Percentiles rank a stretch among this genome's conserved stretches.
Conservation (phyloP, 2,797 vertebrate species). For the Chrysocyon brachyurus region DNA sequence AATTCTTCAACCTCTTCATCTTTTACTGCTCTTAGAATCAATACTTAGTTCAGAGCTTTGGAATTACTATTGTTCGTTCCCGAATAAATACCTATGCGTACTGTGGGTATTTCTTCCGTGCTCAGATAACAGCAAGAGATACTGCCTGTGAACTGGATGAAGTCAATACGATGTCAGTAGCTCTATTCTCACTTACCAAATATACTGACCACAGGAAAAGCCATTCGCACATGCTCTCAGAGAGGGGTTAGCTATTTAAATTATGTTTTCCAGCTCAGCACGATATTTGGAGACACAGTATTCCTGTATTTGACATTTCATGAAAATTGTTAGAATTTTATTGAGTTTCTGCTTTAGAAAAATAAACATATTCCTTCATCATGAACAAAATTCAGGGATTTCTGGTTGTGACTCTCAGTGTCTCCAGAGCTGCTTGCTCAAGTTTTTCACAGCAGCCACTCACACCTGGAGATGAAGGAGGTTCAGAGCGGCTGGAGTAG, state of each 20-base stretch:
- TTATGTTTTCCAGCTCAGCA: background rate
- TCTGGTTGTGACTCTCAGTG: background rate
- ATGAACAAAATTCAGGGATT: background rate
- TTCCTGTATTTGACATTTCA: background rate
- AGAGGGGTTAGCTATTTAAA: background rate
- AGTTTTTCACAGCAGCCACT: background rate
- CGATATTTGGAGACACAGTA: background rate
- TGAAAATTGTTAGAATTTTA: background rate
- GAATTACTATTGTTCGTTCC: background rate
- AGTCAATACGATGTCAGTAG: background rate
- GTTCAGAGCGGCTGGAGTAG: background rate
- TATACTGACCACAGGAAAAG: background rate
- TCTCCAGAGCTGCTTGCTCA: background rate
- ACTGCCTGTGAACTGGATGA: background rate
- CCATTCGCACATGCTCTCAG: background rate
- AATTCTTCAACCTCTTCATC: background rate
- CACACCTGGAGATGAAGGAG: too few relatives aligned
- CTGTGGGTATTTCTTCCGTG: background rate
- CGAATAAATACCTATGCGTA: background rate
- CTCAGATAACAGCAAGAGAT: background rate
- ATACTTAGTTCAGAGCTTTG: background rate
- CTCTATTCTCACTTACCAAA: background rate
- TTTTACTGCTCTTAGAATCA: background rate
- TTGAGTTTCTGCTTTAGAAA: conserved; percentile 57
- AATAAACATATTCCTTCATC: background rate